Evolutionary conservation across 2,888 invertebrate species (phyloP), one percentile per base, ranked within the genome.

Genomic region (Aleiodes leptofemur): DNA sequence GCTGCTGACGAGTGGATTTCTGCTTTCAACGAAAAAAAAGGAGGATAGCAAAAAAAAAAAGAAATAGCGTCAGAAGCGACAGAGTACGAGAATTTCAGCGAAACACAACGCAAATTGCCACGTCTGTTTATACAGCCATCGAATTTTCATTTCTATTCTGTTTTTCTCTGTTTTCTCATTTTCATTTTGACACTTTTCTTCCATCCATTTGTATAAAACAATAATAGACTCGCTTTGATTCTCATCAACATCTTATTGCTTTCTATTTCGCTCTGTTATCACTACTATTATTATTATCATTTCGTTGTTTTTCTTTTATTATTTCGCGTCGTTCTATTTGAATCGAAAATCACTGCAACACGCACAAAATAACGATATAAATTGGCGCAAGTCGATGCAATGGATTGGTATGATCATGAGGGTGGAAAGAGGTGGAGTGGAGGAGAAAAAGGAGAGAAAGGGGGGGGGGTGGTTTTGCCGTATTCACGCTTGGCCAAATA

Each of bases 401-500:
- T 51, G 51, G 31, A 68, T 68, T 68, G 50, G 29, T 23, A n/a
- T 48, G 48, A 48, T 16, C 43, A 43, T 64, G 11, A 48, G 16
- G 34, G 31, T 57, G 31, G 34, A 43, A 43, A 8, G 9, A 9
- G 43, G 43, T 43, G 43, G 43, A 23, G 43, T 9, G 43, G 34
- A 34, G 34, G 34, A 6, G 34, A 43, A 11, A 8, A 9, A 3
- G 43, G 3, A 9, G 43, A 3, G 43, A 9, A 9, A 9, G 43
- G 43, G 43, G 31, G 31, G 11, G 29, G 16, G 56, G 23, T 11
- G 9, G 48, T 38, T n/a, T 48, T 48, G 23, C 50, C 38, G 68
- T 68, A 68, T 68, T 68, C 31, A 68, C 51, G 68, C 68, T 68
- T 31, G 68, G 51, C 50, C 68, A 51, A 68, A 68, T 68, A 31